Conservation (phyloP, 2,113 vertebrate genomes). For the Pseudolaguvia tuberculata region DNA sequence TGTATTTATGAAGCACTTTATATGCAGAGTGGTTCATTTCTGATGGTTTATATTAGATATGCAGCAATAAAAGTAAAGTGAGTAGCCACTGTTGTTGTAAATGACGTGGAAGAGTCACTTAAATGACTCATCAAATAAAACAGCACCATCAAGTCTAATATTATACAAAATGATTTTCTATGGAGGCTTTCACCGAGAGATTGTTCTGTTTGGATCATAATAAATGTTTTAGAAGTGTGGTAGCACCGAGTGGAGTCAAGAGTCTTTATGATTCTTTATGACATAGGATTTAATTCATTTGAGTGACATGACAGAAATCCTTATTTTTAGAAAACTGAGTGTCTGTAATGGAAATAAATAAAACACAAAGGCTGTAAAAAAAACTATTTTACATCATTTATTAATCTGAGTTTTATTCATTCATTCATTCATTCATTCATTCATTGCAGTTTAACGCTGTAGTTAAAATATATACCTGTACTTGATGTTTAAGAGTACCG, state of each 20-base stretch:
- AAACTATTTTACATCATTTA: no score
- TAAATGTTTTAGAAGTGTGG: not conserved
- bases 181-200: not conserved
- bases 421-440: no score
- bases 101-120: conserved; percentile 1
- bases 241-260: not conserved
- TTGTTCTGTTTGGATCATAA: not conserved
- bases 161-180: not conserved
- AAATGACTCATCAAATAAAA: conserved; percentile 10
- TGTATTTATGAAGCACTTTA: conserved; percentile 19
- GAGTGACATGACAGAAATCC: no score
- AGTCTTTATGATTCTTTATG: not conserved
- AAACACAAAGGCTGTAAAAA: no score
- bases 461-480: no score
- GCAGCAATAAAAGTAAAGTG: conserved; percentile 12
- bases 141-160: not conserved
- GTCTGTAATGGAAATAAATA: no score
- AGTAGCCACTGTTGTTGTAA: conserved; percentile 5
- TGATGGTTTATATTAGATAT: conserved; percentile 12
- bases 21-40: conserved; percentile 12
- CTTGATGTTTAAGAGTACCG: no score
- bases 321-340: not conserved
- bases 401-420: no score
- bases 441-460: no score
- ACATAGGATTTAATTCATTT: not conserved